Conservation (phyloP, 2,797 vertebrate species). For the Monodelphis domestica region DNA sequence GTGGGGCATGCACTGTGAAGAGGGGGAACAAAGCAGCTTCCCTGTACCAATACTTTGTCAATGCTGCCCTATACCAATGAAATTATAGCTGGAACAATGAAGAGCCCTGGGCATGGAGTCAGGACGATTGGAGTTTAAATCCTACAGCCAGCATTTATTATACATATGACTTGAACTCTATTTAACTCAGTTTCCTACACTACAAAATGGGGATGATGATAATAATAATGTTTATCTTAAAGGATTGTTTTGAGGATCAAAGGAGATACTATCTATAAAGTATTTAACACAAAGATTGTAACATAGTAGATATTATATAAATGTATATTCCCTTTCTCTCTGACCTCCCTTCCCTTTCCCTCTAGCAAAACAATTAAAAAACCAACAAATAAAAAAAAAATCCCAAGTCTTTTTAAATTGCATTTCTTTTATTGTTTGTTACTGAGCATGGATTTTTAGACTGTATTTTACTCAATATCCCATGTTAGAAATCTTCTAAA, state of each 20-base stretch:
- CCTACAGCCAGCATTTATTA: neutral
- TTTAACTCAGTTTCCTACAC: neutral
- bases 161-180: neutral
- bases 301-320: neutral
- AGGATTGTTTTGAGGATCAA: neutral
- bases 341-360: neutral
- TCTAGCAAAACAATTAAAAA: neutral
- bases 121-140: neutral
- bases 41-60: too few relatives aligned
- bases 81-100: neutral
- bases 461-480: neutral
- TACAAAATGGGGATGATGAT: neutral
- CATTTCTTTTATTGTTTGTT: neutral
- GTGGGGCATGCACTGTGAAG: too few relatives aligned
- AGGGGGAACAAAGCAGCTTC: too few relatives aligned
- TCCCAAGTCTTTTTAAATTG: neutral
- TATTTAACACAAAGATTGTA: neutral
- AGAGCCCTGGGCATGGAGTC: neutral
- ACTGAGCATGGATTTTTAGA: neutral
- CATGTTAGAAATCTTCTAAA: neutral
- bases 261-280: neutral
- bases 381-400: neutral
- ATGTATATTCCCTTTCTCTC: neutral
- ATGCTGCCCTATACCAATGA: neutral
- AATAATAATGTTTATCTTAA: neutral